Evolutionary conservation across 1,140 invertebrate species (phyloP).

Genomic region (Meloidogyne exigua): DNA sequence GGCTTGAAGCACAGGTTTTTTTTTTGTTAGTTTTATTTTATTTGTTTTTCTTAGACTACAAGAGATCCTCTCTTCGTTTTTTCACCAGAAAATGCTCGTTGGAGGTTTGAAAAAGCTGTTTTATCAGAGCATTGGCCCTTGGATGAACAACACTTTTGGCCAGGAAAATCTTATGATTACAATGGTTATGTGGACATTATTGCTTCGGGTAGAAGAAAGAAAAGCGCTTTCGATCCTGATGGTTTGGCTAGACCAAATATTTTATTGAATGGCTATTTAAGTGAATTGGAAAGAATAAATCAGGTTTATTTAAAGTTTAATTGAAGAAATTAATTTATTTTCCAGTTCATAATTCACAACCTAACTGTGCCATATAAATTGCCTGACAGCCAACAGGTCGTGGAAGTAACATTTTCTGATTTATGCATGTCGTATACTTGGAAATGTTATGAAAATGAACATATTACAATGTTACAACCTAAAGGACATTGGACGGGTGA

Average conservation of each 20-base stretch:
- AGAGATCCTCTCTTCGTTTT: slow-evolving; percentile 62
- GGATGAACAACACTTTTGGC: slow-evolving; percentile 60
- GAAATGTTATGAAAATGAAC: slow-evolving; percentile 62
- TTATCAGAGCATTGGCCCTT: slow-evolving; percentile 60
- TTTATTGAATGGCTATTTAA: slow-evolving; percentile 48
- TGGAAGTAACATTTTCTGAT: slow-evolving; percentile 55
- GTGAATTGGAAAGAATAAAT: slow-evolving; percentile 60
- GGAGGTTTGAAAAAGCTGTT: slow-evolving; percentile 57
- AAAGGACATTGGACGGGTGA: slow-evolving; percentile 57
- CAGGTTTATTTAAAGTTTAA: slow-evolving; percentile 30
- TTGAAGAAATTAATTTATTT: neutral
- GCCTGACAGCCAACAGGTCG: neutral
- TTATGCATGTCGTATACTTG: slow-evolving; percentile 63
- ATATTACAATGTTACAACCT: slow-evolving; percentile 62
- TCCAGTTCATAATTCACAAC: slow-evolving; percentile 52
- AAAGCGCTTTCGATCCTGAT: slow-evolving; percentile 20
- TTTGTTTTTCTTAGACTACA: slow-evolving; percentile 41
- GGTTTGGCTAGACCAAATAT: slow-evolving; percentile 58
- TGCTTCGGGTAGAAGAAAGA: slow-evolving; percentile 43
- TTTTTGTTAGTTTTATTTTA: slow-evolving; percentile 21
- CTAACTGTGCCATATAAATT: slow-evolving; percentile 46
- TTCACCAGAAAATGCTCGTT: slow-evolving; percentile 60
- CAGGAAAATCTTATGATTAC: slow-evolving; percentile 61
- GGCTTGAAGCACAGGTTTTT: slow-evolving; percentile 57
- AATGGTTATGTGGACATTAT: slow-evolving; percentile 61